Conservation (phyloP, 2,113 vertebrate species). For the Monopterus albus region DNA sequence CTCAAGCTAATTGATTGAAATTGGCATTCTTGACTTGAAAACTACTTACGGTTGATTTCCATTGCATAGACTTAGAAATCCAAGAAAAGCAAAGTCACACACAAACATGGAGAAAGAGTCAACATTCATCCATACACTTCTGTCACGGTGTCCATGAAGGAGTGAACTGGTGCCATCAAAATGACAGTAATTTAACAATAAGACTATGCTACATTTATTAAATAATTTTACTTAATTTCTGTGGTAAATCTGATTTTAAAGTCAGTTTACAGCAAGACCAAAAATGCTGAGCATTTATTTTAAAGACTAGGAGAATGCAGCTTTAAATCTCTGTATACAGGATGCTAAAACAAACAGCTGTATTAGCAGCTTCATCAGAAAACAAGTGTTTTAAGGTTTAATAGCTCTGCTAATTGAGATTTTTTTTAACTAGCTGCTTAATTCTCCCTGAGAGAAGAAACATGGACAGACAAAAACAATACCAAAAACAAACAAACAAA, state of each 20-base stretch:
- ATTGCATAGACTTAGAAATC: conserved; percentile 95
- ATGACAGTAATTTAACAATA: no score
- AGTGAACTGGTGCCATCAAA: neutral
- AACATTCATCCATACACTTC: conserved; percentile 39
- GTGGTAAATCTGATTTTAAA: no score
- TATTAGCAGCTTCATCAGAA: neutral
- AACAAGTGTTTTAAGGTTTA: neutral
- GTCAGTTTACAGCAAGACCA: no score
- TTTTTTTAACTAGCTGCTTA: neutral
- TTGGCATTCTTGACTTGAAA: conserved; percentile 2
- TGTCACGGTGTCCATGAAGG: conserved; percentile 54
- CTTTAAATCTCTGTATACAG: neutral
- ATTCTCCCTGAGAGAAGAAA: conserved; percentile 70
- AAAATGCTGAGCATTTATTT: no score
- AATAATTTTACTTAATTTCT: no score
- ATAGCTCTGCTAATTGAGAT: neutral
- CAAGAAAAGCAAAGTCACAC: conserved; percentile 36
- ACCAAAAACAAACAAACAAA: no score
- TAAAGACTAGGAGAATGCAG: neutral
- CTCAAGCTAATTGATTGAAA: conserved; percentile 1
- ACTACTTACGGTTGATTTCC: conserved; percentile 99
- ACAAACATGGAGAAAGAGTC: conserved; percentile 72
- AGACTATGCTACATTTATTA: no score
- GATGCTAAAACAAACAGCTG: neutral
- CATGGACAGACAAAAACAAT: conserved; percentile 39